Conservation (phyloP, 2,797 vertebrate genomes). For the Ciconia nigra region DNA sequence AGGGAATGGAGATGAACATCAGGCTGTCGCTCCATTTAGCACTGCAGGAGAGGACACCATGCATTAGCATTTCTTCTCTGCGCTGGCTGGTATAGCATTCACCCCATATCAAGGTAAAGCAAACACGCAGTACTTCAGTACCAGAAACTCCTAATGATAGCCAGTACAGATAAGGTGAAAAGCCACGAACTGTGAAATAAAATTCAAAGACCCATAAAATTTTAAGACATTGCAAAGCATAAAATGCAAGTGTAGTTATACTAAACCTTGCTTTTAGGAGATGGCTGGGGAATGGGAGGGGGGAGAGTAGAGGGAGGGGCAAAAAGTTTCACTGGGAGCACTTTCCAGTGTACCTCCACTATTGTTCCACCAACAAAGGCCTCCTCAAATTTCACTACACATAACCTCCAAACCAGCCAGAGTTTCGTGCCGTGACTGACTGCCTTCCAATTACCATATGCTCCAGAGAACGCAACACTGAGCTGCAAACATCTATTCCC, state of each 20-base stretch:
- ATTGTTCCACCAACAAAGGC: constrained; percentile 41
- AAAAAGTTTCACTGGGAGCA: background rate
- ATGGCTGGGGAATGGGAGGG: background rate
- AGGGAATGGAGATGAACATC: background rate
- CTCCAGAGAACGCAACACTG: background rate
- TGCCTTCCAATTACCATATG: background rate
- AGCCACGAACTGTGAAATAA: background rate
- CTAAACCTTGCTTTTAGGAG: background rate
- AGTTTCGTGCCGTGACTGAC: background rate
- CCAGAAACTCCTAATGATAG: background rate
- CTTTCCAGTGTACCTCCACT: constrained; percentile 3
- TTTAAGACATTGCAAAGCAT: background rate
- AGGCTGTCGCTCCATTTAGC: background rate
- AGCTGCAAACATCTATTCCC: background rate
- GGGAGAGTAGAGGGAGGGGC: background rate
- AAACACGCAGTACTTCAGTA: accelerated
- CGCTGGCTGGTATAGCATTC: background rate
- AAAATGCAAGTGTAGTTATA: background rate
- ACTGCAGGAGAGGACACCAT: accelerated
- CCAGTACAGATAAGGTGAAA: background rate
- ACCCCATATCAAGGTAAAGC: accelerated
- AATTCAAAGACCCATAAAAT: background rate
- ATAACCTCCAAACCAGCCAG: background rate
- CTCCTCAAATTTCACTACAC: constrained; percentile 26
- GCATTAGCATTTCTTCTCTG: background rate